Base-by-base conservation (phyloP, 2,113 vertebrate genomes). In the Sporophila hypoxantha region DNA sequence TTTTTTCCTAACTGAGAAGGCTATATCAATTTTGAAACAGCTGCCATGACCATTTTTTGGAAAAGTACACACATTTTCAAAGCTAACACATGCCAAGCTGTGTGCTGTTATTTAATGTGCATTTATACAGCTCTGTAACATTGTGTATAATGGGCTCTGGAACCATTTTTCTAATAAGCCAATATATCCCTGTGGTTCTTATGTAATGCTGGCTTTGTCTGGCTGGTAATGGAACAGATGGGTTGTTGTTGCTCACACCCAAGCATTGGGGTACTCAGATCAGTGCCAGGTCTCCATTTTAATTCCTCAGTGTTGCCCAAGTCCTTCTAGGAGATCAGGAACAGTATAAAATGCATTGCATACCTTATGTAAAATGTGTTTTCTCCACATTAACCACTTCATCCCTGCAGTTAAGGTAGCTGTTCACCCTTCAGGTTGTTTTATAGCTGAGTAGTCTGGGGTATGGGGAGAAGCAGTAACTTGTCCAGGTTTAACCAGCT, bases 181-280 rank as follows among this genome's bases (percentile, higher is more conserved):
- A 27, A 34, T 50, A 44, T 87, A 39, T 81, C 67, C 26, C 47
- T 66, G 34, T 41, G 71, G 26, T 78, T 78, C 66, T 78, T 92
- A 64, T 57, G 79, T 88, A 82, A 85, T 84, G 77, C 85, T 90
- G 80, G 77, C 83, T 87, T 89, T 95, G 50, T 94, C 91, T 86
- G 74, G 41, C 71, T 90, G 76, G 47, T 82, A 22, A 76, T 76
- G 78, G 87, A 88, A 78, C 82, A 86, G 62, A 88, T 76, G 87
- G 77, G 57, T 93, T 87, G 68, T 67, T 95, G 65, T 41, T 91
- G 62, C 74, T 89, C 53, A 36, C 22, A 29, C 82, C 83, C 76
- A 76, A 68, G 70, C 29, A 53, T 47, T 91, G 57, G 18, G 69
- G 62, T 49, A 81, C 47, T 68, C 74, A 89, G 44, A 34, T 9